A percentile compares a stretch with the other conserved stretches of the same genome.
Evolutionary conservation across 2,113 vertebrate species (phyloP).

Genomic region (Lethenteron reissneri): DNA sequence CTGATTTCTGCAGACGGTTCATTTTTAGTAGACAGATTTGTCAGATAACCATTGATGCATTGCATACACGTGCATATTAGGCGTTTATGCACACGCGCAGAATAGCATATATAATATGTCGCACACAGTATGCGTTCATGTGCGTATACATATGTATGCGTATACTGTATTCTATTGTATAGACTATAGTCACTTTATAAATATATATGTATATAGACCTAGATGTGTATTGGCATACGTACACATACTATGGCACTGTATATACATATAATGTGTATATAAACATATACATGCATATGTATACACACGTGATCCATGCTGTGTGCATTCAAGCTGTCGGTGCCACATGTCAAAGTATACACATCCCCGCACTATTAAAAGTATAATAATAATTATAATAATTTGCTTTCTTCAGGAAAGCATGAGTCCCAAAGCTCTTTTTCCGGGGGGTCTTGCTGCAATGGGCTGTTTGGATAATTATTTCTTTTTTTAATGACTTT

Average conservation of each 20-base stretch:
- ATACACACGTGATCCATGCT: neutral
- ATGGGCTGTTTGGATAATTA: no score
- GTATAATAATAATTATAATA: no score
- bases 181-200: neutral
- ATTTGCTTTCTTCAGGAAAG: no score
- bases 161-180: neutral
- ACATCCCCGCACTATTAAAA: no score
- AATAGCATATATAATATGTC: no score
- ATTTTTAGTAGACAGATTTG: neutral
- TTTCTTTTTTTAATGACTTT: no score
- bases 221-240: neutral
- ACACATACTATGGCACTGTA: neutral
- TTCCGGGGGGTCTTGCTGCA: no score
- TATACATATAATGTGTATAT: constrained; percentile 4
- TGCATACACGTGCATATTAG: neutral
- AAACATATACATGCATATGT: constrained; percentile 1
- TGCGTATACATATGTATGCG: neutral
- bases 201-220: constrained; percentile 3
- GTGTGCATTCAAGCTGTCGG: neutral
- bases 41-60: neutral
- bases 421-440: no score
- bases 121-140: neutral
- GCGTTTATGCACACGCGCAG: neutral
- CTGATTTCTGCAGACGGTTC: neutral
- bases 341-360: neutral